Percentiles rank a stretch among this genome's conserved stretches.
Evolutionary conservation across 2,888 invertebrate species (phyloP).

Genomic region (Prenolepis imparis): DNA sequence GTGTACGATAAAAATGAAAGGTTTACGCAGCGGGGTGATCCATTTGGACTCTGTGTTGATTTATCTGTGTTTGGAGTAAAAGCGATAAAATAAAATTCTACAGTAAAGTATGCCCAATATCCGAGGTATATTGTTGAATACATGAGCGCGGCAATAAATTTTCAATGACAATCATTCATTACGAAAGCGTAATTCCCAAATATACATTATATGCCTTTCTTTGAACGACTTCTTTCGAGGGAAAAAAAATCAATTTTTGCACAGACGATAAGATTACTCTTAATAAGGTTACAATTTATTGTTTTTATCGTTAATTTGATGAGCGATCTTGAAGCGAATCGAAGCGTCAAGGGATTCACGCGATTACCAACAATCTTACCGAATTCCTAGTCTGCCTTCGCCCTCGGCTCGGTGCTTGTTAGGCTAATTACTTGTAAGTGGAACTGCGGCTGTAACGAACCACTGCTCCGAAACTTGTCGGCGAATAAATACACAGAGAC

Average conservation of each 20-base stretch:
- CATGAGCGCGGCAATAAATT: constrained; percentile 31
- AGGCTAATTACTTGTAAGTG: constrained; percentile 81
- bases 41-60: constrained; percentile 46
- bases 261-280: background rate
- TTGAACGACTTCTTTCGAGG: background rate
- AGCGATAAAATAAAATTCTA: constrained; percentile 53
- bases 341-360: constrained; percentile 44
- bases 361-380: constrained; percentile 64
- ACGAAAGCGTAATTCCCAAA: constrained; percentile 21
- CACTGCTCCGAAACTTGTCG: constrained; percentile 75
- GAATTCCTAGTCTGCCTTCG: constrained; percentile 65
- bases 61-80: constrained; percentile 50
- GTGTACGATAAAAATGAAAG: constrained; percentile 41
- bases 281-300: background rate
- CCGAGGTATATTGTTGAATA: constrained; percentile 28
- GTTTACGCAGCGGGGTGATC: constrained; percentile 40
- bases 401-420: constrained; percentile 68
- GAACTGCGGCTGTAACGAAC: constrained; percentile 78
- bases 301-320: background rate
- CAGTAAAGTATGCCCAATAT: constrained; percentile 37
- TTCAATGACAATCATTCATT: constrained; percentile 35
- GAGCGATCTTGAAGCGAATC: constrained; percentile 21
- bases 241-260: background rate
- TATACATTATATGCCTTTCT: background rate
- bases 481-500: constrained; percentile 74